Percentiles rank a stretch among this genome's conserved stretches.
Evolutionary conservation across 2,888 invertebrate species (phyloP).

Genomic region (Taenaris catops): DNA sequence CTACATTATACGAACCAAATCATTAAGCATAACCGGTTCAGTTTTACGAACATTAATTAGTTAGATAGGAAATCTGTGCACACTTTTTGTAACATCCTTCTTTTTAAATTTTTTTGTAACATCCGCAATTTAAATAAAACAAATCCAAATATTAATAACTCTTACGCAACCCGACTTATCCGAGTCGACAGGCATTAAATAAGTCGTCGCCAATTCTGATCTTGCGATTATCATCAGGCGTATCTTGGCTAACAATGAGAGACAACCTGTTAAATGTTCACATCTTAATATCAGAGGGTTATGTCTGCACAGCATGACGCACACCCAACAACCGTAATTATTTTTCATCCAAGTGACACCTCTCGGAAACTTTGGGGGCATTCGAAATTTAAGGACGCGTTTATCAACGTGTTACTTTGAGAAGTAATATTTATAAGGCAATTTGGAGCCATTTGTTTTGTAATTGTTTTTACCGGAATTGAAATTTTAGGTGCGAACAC

Average conservation of each 20-base stretch:
- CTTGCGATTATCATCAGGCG: conserved; percentile 60
- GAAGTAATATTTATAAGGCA: conserved; percentile 4
- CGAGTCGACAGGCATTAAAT: conserved; percentile 73
- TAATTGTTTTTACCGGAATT: neutral
- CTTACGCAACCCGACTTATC: conserved; percentile 31
- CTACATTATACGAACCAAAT: too few relatives aligned
- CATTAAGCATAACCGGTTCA: too few relatives aligned
- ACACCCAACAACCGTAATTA: conserved; percentile 58
- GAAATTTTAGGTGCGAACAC: conserved; percentile 3
- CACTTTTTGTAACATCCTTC: too few relatives aligned
- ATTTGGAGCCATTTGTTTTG: conserved; percentile 1
- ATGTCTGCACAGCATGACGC: conserved; percentile 71
- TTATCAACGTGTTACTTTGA: conserved; percentile 12
- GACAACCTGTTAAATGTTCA: conserved; percentile 58
- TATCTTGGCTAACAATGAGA: conserved; percentile 58
- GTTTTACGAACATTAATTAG: too few relatives aligned
- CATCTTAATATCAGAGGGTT: conserved; percentile 70
- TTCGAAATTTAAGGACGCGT: conserved; percentile 14
- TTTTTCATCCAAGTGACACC: conserved; percentile 65
- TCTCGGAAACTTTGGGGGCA: conserved; percentile 41
- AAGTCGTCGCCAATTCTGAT: conserved; percentile 54
- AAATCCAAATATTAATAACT: conserved; percentile 17
- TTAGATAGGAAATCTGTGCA: neutral
- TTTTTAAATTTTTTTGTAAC: too few relatives aligned
- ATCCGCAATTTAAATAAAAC: conserved; percentile 4